Conservation (phyloP, 2,113 vertebrate genomes). For the Cariama cristata region DNA sequence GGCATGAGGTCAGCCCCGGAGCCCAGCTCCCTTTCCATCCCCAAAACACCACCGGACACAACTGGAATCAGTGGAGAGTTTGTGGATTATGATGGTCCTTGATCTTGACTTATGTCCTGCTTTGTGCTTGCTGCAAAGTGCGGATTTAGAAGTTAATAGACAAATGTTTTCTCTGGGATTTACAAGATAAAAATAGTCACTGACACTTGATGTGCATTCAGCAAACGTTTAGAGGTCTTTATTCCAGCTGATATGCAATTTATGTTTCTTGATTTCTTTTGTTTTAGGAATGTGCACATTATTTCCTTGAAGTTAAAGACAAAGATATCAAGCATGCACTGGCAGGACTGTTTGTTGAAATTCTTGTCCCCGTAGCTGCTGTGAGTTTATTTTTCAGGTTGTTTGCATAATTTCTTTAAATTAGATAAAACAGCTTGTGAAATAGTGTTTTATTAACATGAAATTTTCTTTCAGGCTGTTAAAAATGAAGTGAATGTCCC, state of each 20-base stretch:
- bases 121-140: neutral
- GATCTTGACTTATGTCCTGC: neutral
- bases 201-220: neutral
- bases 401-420: constrained; percentile 21
- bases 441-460: neutral
- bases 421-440: neutral
- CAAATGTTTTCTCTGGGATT: neutral
- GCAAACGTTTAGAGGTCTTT: neutral
- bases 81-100: neutral
- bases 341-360: constrained; percentile 98
- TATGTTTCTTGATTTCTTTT: constrained; percentile 17
- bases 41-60: neutral
- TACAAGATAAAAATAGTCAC: neutral
- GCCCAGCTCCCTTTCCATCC: neutral
- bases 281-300: constrained; percentile 94
- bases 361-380: constrained; percentile 96
- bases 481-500: constrained; percentile 99
- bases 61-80: neutral
- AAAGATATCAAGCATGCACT: constrained; percentile 98
- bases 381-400: constrained; percentile 81
- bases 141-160: neutral
- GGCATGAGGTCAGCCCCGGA: neutral
- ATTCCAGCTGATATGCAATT: neutral
- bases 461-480: constrained; percentile 85
- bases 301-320: constrained; percentile 98